Percentiles rank a stretch among this genome's conserved stretches.
Conservation (phyloP, 1,140 invertebrate genomes). For the Caenorhabditis remanei region DNA sequence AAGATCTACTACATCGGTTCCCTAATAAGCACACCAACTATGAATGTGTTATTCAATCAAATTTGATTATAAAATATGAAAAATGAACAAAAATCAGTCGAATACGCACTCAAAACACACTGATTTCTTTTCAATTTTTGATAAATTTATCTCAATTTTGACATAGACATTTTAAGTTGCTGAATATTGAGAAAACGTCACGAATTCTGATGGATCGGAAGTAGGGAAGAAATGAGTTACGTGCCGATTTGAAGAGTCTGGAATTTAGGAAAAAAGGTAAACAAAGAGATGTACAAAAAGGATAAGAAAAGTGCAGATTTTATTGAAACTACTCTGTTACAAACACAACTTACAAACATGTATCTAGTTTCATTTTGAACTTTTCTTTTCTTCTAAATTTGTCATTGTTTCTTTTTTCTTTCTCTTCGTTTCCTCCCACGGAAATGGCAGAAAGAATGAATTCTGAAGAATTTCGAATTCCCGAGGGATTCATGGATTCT, state of each 20-base stretch:
- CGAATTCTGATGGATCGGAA: too few relatives aligned
- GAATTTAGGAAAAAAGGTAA: background rate
- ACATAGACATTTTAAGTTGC: too few relatives aligned
- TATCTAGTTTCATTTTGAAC: constrained; percentile 48
- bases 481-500: background rate
- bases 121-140: background rate
- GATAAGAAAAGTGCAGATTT: background rate
- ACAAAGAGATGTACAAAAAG: background rate
- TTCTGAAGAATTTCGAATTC: background rate
- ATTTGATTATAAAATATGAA: background rate
- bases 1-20: too few relatives aligned
- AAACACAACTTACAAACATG: background rate
- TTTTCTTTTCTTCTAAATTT: constrained; percentile 36
- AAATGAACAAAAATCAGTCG: too few relatives aligned
- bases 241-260: too few relatives aligned
- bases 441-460: background rate
- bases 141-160: too few relatives aligned
- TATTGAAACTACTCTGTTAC: background rate
- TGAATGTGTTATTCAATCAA: background rate
- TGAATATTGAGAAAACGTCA: too few relatives aligned
- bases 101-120: background rate
- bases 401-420: constrained; percentile 32
- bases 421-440: constrained; percentile 37
- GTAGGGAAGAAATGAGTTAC: too few relatives aligned
- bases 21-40: too few relatives aligned